Evolutionary conservation across 2,113 vertebrate genomes (phyloP), one percentile per base, ranked within the genome.

Genomic region (Zosterops pallidus): DNA sequence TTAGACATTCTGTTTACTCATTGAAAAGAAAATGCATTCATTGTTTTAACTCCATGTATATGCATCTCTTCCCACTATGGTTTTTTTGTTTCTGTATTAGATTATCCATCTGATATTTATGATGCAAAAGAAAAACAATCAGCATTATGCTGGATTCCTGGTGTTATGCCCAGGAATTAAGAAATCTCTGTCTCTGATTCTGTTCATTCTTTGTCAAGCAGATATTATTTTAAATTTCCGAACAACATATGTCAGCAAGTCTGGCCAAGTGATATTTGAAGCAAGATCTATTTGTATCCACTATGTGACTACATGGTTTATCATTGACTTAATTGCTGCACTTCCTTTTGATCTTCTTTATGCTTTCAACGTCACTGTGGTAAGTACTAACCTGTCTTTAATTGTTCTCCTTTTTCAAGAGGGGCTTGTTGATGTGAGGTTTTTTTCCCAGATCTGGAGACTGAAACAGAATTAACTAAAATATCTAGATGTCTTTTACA

Each of bases 171-270:
- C 41, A 78, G 70, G 77, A 91, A 86, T 71, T 49, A 52, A 62
- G 53, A 87, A 64, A 41, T 53, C 15, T 1, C 20, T 64, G 17
- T 76, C 16, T 94, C 87, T 97, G 25, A 96, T 56, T 83, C 68
- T 91, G 10, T 96, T 95, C 59, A 41, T 83, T 97, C 65, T 97
- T 92, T 89, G 91, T 83, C 95, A 97, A 96, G 92, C 98, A 99
- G 99, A 99, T 96, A 99, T 99, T 91, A 98, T 99, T 98, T 98
- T 99, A 97, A 99, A 99, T 98, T 99, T 99, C 89, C 99, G 99
- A 97, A 99, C 99, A 94, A 99, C 98, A 8, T 99, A 99, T 49
- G 99, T 99, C 97, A 99, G 99, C 98, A 99, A 99, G 94, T 99
- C 99, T 76, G 99, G 99, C 78, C 99, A 99, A 98, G 99, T 99